phyloP scores from a whole-genome alignment of 2,797 vertebrate genomes.

The Anabacerthia variegaticeps region DNA sequence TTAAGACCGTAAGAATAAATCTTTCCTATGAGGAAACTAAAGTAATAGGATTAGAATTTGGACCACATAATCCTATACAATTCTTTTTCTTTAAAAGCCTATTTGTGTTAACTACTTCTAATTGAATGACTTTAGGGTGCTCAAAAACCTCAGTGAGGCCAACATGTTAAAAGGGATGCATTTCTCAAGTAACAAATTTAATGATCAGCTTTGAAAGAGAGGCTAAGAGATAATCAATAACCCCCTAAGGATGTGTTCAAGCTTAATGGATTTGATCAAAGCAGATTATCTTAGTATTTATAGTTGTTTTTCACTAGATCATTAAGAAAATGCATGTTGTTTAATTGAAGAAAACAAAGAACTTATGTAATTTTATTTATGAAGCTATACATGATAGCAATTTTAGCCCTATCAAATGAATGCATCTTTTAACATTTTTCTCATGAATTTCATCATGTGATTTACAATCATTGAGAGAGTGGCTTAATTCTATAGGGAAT shows the following conservation, averaged over 20 bases:
- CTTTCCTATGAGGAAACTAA: background rate
- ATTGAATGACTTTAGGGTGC: background rate
- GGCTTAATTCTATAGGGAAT: background rate
- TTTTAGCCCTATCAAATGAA: background rate
- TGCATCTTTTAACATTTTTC: background rate
- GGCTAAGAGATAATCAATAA: constrained; percentile 44
- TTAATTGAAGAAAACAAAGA: background rate
- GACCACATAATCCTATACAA: background rate
- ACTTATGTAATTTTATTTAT: background rate
- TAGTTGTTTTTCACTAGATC: background rate
- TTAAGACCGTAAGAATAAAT: background rate
- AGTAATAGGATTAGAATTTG: constrained; percentile 24
- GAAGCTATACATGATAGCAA: background rate
- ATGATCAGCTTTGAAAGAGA: constrained; percentile 18
- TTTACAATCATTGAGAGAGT: background rate
- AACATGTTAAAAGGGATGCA: background rate
- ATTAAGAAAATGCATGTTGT: background rate
- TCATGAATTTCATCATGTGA: background rate
- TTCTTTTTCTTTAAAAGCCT: constrained; percentile 1
- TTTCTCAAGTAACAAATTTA: constrained; percentile 12
- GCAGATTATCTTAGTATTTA: constrained; percentile 1
- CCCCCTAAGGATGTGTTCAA: background rate
- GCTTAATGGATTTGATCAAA: constrained; percentile 20
- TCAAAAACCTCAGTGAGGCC: background rate
- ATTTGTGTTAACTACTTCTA: constrained; percentile 1